Base-by-base conservation (phyloP, 2,797 vertebrate species). In the Enoplosus armatus region DNA sequence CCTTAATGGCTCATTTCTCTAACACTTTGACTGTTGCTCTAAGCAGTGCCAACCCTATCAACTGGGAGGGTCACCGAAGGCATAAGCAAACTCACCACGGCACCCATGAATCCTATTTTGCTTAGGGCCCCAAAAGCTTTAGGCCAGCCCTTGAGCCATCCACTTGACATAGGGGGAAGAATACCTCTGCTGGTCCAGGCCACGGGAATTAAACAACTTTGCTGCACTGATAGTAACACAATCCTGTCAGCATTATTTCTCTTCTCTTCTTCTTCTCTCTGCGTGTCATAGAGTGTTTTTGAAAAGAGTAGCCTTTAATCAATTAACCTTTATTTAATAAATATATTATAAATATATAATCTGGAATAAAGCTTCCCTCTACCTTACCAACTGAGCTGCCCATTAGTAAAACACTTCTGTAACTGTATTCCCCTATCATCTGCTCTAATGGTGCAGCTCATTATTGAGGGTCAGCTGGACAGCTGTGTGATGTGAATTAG, bases 381-480 rank as follows among this genome's bases (percentile, higher is more conserved):
- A 48, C 41, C 33, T 72, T 1, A 41, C 29, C 37, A 54, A 27
- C 66, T 18, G 33, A 60, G 45, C 1, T 8, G 27, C 26, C 24
- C 5, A 33, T 60, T 47, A 48, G 37, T 39, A 12, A 61, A 63
- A 45, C 47, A 60, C 47, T 69, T 60, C 5, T 24, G n/a, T 37
- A 7, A 16, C 60, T 33, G 24, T 2, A 15, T 33, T 62, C 27
- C 26, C 5, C 26, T 22, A 24, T 55, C 58, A 77, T 74, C 62
- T 37, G 41, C 76, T 81, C 29, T 51, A 43, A 55, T 41, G 39
- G 50, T 24, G 59, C 76, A 59, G 80, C 27, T 77, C 60, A 68
- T 74, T 72, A 69, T 27, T 50, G 9, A 65, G 64, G 68, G 14
- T 72, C 47, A 61, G 35, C 29, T 61, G 50, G 26, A 51, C 59